Evolutionary conservation across 2,113 vertebrate species (phyloP), one percentile per base, ranked within the genome.

Genomic region (Hyperopisus bebe): DNA sequence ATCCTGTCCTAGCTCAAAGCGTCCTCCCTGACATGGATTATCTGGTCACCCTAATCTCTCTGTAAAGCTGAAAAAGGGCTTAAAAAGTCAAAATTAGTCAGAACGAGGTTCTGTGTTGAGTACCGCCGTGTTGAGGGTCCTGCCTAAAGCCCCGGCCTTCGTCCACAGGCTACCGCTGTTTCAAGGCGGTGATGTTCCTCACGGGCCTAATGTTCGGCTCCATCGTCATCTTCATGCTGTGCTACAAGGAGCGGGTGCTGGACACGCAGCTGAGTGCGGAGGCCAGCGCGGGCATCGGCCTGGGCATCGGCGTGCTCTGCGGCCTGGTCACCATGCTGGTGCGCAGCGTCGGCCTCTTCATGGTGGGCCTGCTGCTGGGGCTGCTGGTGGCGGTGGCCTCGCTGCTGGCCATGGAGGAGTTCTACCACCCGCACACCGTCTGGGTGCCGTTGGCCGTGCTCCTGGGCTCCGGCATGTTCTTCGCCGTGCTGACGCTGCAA

Each of bases 271-370:
- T 99, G 94, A 99, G 98, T 0, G 97, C 98, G 24, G 98, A 99
- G 94, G 98, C 98, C 17, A 98, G 97, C 0, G 97, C 98, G 39
- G 98, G 98, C 95, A 99, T 99, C 0, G 98, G 98, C 2, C 95
- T 99, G 91, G 98, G 98, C 93, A 99, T 99, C 0, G 98, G 98
- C 35, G 97, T 98, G 82, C 95, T 99, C 86, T 99, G 98, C 0
- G 98, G 98, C 90, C 96, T 99, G 91, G 98, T 99, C 92, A 99
- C 98, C 92, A 99, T 99, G 98, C 94, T 99, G 95, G 98, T 99
- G 89, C 97, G 98, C 94, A 99, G 98, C 0, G 98, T 99, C 4
- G 98, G 98, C 24, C 97, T 99, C 90, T 99, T 99, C 93, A 98
- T 99, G 97, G 98, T 99, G 92, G 98, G 98, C 91, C 96, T 99